Evolutionary conservation across 1,140 invertebrate genomes (phyloP).

Genomic region (Radopholus similis): DNA sequence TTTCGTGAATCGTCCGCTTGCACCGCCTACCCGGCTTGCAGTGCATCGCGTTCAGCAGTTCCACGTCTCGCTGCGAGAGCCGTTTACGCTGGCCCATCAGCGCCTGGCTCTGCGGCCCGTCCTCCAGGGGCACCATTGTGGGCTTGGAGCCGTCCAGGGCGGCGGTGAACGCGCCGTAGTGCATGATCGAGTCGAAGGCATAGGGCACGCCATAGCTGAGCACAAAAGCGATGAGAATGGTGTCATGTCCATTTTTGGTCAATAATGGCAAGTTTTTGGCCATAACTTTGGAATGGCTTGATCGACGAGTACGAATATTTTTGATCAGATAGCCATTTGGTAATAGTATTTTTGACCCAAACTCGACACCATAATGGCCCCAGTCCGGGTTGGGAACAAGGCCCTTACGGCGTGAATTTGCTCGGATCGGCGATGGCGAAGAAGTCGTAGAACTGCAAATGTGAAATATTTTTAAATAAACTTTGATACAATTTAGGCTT

Average conservation of each 20-base stretch:
- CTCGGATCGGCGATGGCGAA: slow-evolving; percentile 48
- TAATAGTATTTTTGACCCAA: too few species aligned
- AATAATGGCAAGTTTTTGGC: too few species aligned
- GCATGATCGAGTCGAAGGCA: slow-evolving; percentile 48
- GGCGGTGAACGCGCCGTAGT: slow-evolving; percentile 47
- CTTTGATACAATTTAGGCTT: too few species aligned
- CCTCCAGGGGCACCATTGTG: slow-evolving; percentile 39
- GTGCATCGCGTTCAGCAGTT: slow-evolving; percentile 55
- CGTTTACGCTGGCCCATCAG: slow-evolving; percentile 49
- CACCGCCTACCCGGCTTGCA: slow-evolving; percentile 30
- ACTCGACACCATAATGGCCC: too few species aligned
- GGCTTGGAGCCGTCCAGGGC: slow-evolving; percentile 39
- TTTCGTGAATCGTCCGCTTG: slow-evolving; percentile 10
- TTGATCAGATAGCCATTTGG: too few species aligned
- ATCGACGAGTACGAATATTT: too few species aligned
- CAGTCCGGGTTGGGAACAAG: neutral
- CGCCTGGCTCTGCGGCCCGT: slow-evolving; percentile 28
- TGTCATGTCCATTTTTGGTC: too few species aligned
- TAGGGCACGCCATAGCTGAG: slow-evolving; percentile 47
- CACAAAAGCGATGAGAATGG: neutral
- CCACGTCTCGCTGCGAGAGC: slow-evolving; percentile 37
- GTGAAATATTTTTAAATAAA: too few species aligned
- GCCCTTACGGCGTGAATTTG: slow-evolving; percentile 29
- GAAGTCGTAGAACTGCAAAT: slow-evolving; percentile 52
- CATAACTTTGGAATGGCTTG: too few species aligned